Conservation (phyloP, 2,113 vertebrate species). For the Melanerpes formicivorus region DNA sequence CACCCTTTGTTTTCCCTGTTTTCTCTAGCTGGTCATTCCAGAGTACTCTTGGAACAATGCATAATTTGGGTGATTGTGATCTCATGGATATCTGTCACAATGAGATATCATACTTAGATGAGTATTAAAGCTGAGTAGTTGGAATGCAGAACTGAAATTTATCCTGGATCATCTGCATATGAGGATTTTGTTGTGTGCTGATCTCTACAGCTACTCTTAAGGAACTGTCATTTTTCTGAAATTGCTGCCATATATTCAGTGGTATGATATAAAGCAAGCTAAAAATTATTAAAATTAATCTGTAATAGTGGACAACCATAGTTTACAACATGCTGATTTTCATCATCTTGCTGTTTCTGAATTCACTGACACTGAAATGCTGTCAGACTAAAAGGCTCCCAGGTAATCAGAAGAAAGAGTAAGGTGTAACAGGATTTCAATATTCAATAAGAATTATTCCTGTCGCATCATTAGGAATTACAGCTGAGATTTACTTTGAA, state of each 20-base stretch:
- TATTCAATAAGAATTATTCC: neutral
- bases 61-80: neutral
- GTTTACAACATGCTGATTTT: neutral
- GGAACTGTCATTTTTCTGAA: neutral
- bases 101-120: neutral
- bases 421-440: neutral
- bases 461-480: neutral
- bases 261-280: neutral
- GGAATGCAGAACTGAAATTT: neutral
- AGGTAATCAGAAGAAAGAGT: neutral
- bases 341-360: neutral
- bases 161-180: neutral
- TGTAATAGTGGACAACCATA: neutral
- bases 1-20: neutral
- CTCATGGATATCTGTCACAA: neutral
- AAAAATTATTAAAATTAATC: conserved; percentile 29
- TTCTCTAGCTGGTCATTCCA: neutral
- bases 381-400: neutral
- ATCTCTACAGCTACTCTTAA: neutral
- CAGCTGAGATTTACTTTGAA: neutral
- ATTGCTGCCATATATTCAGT: neutral
- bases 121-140: neutral
- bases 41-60: neutral
- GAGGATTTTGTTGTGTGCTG: neutral
- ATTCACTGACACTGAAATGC: neutral